A percentile compares a stretch with the other conserved stretches of the same genome.
These are phyloP conservation scores for Gallinago jamesoni DNA, from an alignment of 2,113 vertebrate genomes.

Conservation along the genomic window DNA sequence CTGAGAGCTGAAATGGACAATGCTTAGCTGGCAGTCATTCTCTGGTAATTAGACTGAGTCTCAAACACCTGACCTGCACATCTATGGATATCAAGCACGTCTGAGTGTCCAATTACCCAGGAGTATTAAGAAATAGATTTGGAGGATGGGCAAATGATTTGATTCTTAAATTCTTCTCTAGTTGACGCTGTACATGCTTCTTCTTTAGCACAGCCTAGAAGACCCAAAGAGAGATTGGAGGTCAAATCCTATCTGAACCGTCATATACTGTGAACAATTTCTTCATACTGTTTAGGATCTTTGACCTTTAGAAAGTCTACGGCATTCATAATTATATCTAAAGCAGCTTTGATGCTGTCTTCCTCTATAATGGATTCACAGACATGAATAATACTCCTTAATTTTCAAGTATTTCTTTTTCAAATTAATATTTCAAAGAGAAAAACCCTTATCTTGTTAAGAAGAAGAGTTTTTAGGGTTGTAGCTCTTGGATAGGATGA, in stretches of 20 bases:
- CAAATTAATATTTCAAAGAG: constrained; percentile 76
- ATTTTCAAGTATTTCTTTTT: constrained; percentile 82
- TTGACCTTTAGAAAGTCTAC: constrained; percentile 61
- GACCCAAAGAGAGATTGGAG: constrained; percentile 34
- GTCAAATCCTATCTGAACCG: constrained; percentile 45
- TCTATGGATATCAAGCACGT: constrained; percentile 63
- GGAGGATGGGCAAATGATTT: constrained; percentile 58
- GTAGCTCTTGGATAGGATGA: constrained; percentile 72
- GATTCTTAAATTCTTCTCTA: constrained; percentile 50
- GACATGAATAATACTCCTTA: constrained; percentile 79
- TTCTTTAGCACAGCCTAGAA: constrained; percentile 44
- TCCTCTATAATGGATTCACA: constrained; percentile 74
- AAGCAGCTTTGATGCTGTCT: constrained; percentile 61
- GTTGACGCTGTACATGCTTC: neutral
- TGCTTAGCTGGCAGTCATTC: constrained; percentile 54
- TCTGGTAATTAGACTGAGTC: constrained; percentile 60
- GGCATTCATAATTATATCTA: constrained; percentile 71
- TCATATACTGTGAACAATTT: constrained; percentile 49
- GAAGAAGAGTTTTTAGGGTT: constrained; percentile 68
- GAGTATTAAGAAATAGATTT: constrained; percentile 59
- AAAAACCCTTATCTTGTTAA: constrained; percentile 74
- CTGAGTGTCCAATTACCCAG: constrained; percentile 59
- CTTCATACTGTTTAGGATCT: constrained; percentile 53
- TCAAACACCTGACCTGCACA: constrained; percentile 66
- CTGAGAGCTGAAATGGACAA: constrained; percentile 60